These are phyloP conservation scores for Drosophila setifemur DNA, from an alignment of 1,140 invertebrate genomes.

Conservation along the genomic window DNA sequence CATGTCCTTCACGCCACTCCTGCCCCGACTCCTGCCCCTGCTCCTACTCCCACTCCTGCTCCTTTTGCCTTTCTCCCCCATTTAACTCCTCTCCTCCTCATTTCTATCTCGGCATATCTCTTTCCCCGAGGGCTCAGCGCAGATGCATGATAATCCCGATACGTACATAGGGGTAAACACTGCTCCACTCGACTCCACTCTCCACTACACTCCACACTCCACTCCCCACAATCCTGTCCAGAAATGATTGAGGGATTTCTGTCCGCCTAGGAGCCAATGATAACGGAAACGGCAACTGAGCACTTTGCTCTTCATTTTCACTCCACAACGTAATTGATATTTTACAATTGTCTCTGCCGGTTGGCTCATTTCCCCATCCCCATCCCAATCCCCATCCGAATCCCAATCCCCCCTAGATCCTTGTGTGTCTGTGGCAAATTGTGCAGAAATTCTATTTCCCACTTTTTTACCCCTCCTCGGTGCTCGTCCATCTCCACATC, in stretches of 20 bases:
- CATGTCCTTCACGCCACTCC: not conserved
- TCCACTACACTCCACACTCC: not conserved
- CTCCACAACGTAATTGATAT: conserved; percentile 73
- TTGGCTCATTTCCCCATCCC: conserved; percentile 14
- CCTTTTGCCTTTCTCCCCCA: too few relatives aligned
- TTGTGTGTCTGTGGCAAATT: conserved; percentile 48
- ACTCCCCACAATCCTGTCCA: conserved; percentile 44
- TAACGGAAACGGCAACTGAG: conserved; percentile 43
- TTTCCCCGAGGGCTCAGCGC: conserved; percentile 26
- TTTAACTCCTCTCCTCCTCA: too few relatives aligned
- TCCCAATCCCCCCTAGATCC: not conserved
- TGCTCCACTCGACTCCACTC: not conserved
- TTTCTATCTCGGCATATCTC: conserved; percentile 18
- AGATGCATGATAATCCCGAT: conserved; percentile 56
- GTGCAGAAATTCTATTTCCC: conserved; percentile 73
- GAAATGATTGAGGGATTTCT: conserved; percentile 77
- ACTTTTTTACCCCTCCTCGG: conserved; percentile 31
- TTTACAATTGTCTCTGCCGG: conserved; percentile 65
- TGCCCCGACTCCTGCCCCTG: not conserved
- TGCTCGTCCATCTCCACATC: not conserved
- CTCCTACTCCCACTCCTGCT: not conserved
- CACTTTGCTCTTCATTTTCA: conserved; percentile 64
- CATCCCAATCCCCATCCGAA: not conserved
- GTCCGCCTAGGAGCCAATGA: conserved; percentile 40
- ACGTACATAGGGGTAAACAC: conserved; percentile 27